Conservation (phyloP, 2,797 vertebrate species). For the Macrochelys suwanniensis region DNA sequence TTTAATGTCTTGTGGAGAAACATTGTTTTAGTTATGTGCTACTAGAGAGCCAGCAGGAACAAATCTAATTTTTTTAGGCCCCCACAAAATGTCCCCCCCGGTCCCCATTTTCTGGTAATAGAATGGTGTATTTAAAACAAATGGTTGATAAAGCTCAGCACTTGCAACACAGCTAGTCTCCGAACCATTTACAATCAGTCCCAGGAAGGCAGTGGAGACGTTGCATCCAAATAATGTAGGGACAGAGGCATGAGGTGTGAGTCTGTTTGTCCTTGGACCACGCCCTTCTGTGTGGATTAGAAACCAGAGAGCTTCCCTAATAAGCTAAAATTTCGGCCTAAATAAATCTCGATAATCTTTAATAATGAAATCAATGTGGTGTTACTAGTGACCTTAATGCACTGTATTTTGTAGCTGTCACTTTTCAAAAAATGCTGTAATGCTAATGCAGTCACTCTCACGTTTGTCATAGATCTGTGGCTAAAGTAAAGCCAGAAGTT, state of each 20-base stretch:
- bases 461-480: not conserved
- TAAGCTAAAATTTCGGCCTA: not conserved
- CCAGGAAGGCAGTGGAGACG: not conserved
- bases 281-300: not conserved
- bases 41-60: rapidly evolving
- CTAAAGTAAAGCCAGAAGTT: not conserved
- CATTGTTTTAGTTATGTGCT: not conserved
- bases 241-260: not conserved
- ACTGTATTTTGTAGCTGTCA: not conserved
- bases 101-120: not conserved
- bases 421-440: not conserved
- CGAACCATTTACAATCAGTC: not conserved
- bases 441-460: not conserved
- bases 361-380: not conserved
- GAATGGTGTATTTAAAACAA: not conserved
- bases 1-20: not conserved
- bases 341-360: not conserved
- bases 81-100: not conserved
- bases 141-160: not conserved
- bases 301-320: not conserved
- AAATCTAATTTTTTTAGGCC: not conserved
- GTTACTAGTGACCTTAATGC: not conserved
- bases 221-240: not conserved
- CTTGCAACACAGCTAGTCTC: not conserved
- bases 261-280: not conserved